Conservation (phyloP, 64 coral and sea anemone genomes). For the Pocillopora verrucosa region DNA sequence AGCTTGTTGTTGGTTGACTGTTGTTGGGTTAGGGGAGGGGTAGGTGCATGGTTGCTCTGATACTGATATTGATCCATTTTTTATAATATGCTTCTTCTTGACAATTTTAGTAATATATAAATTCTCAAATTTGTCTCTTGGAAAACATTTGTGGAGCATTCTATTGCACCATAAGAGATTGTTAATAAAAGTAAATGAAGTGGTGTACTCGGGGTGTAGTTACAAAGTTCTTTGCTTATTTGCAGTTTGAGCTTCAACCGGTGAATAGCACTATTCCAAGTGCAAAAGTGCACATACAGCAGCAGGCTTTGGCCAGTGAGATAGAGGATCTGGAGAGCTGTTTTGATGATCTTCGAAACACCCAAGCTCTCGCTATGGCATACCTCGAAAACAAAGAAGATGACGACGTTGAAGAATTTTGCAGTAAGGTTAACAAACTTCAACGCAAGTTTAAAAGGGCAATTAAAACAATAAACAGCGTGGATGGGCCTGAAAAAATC, state of each 20-base stretch:
- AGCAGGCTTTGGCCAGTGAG: background rate
- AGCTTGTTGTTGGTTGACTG: too few species aligned
- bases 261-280: background rate
- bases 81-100: too few species aligned
- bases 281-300: background rate
- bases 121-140: too few species aligned
- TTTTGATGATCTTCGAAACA: conserved; percentile 6
- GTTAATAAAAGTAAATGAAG: too few species aligned
- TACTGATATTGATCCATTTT: too few species aligned
- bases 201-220: too few species aligned
- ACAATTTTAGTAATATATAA: too few species aligned
- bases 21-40: too few species aligned
- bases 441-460: background rate
- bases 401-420: background rate
- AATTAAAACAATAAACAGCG: background rate
- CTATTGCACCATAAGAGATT: too few species aligned
- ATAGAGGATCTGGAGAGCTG: conserved; percentile 11
- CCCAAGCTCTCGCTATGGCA: background rate
- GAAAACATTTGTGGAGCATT: too few species aligned
- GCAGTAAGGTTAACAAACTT: background rate
- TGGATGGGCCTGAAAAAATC: background rate
- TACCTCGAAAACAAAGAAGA: background rate
- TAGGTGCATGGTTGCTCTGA: too few species aligned
- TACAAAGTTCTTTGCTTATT: background rate
- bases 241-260: background rate